Evolutionary conservation across 2,113 vertebrate species (phyloP).

Genomic region (Bos indicus): DNA sequence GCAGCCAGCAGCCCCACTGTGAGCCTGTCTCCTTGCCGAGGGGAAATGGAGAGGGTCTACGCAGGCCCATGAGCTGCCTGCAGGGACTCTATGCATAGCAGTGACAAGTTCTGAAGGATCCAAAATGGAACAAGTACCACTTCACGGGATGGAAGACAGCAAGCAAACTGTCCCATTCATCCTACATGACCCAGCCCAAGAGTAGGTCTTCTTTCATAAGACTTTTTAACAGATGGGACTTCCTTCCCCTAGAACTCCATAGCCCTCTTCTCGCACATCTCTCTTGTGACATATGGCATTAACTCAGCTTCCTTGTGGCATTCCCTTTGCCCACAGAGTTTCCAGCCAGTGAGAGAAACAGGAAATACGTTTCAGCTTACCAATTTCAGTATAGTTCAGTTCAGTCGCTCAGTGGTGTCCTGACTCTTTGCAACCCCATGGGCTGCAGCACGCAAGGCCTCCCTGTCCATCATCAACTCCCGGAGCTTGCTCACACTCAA

Average conservation of each 20-base stretch:
- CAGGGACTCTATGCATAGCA: background rate
- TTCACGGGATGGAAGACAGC: rapidly evolving
- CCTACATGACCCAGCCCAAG: background rate
- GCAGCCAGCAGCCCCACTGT: background rate
- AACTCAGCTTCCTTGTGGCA: background rate
- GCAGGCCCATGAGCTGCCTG: background rate
- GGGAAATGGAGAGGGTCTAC: background rate
- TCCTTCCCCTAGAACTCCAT: background rate
- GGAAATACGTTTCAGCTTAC: background rate
- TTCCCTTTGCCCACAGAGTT: background rate
- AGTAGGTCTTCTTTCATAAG: background rate
- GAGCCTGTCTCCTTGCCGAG: background rate
- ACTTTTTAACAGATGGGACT: background rate
- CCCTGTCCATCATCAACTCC: background rate
- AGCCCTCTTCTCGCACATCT: background rate
- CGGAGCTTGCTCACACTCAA: background rate
- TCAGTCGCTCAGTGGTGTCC: background rate
- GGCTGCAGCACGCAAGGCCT: background rate
- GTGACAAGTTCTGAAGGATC: background rate
- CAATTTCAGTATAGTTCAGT: background rate
- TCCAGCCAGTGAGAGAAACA: background rate
- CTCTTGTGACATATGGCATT: background rate
- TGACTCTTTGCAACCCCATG: background rate
- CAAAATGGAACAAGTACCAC: background rate
- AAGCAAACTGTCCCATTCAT: background rate